Evolutionary conservation across 1,140 invertebrate species (phyloP), one percentile per base, ranked within the genome.

Genomic region (Leptoteleia sp.): DNA sequence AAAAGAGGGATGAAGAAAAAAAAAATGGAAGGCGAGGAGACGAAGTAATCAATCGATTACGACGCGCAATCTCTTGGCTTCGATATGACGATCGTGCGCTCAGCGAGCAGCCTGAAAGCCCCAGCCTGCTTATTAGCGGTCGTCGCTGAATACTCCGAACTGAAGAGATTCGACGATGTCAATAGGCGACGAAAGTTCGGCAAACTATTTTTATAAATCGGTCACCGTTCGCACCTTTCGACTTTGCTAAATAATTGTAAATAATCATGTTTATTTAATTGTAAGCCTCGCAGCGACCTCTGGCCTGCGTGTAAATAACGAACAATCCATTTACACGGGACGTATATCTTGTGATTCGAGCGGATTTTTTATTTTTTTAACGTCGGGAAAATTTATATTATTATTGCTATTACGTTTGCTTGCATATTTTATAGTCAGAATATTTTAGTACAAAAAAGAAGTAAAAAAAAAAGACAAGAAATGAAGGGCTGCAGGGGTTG

Each of bases 151-250:
- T 68, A 68, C 64, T 55, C 50, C 25, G 3, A 45, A 48, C 42
- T 43, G 25, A 61, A 45, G 27, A 64, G 43, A 50, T 62, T 62
- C 9, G 55, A 22, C 12, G 40, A 59, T 19, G 4, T 52, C n/a
- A 25, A 25, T 3, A 25, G 6, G n/a, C 33, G n/a, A 43, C 3
- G 8, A 43, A 59, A n/a, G n/a, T n/a, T 45, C 27, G 1, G 12
- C 4, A 8, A 9, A 52, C 54, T 70, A 59, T 70, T 70, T 59
- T 70, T 59, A 45, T 70, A 70, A 70, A 13, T 35, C 15, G 45
- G 17, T n/a, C 52, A 2, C 13, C 33, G 33, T 16, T 31, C 47
- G 47, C 22, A 22, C 17, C 35, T 22, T n/a, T n/a, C n/a, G 5
- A 37, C 11, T 38, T 17, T 15, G 4, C 15, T 25, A 35, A 61